Evolutionary conservation across 2,113 vertebrate genomes (phyloP), one percentile per base, ranked within the genome.

Genomic region (Oncorhynchus clarkii): DNA sequence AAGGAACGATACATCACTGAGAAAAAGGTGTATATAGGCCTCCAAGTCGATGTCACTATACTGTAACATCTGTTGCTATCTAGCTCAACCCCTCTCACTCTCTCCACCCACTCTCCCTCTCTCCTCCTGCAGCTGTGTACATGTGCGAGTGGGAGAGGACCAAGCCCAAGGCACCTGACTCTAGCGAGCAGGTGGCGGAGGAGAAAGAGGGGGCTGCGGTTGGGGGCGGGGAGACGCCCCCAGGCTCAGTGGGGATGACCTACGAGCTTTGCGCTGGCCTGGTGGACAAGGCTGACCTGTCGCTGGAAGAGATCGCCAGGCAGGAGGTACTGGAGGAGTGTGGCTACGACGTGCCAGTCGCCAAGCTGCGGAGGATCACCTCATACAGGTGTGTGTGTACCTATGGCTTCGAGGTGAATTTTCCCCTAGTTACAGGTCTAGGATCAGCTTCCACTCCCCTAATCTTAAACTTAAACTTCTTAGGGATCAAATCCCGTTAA

Each of bases 181-280:
- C 79, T 0, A 74, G 77, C 3, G 86, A 88, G 2, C 81, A 81
- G 68, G 57, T 72, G 0, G 89, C 87, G 49, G 90, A 89, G 75
- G 89, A 82, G 24, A 48, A 29, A 13, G 51, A 20, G 24, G 70
- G 64, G 1, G 73, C 57, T 1, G 81, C 39, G 29, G 76, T 74
- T 29, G 83, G 62, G 87, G 91, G 77, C 70, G 72, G 20, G 62
- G 81, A 31, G 62, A 75, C 27, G 85, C 92, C 96, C 74, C 96
- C 95, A 0, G 95, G 93, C 45, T 89, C 80, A 0, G 91, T 77
- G 0, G 97, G 97, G 54, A 86, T 98, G 78, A 98, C 94, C 1
- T 95, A 94, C 0, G 97, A 98, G 91, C 95, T 99, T 62, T 98
- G 97, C 1, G 95, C 96, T 0, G 96, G 97, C 67, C 94, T 98